Base-by-base conservation (phyloP, 2,888 invertebrate species). In the Andrena haemorrhoa region DNA sequence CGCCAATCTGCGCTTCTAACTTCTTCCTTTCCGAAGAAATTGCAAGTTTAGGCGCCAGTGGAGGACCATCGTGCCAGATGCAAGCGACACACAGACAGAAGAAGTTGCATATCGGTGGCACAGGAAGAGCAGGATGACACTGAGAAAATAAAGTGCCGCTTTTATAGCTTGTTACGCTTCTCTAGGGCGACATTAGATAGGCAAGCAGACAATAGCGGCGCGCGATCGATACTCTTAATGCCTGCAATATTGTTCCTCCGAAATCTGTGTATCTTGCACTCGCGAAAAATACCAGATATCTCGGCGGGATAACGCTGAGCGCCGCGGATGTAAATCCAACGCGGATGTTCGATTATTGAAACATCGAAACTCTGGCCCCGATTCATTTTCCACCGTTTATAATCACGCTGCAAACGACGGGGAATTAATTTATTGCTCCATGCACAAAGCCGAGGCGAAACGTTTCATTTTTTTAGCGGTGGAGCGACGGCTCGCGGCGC, bases 1-100 rank as follows among this genome's bases (percentile, higher is more conserved):
- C 60, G 47, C 73, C 68, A 77, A 77, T 81, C 78, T 75, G 70
- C 58, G 29, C 56, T 49, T 29, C n/a, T 63, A 7, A 23, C 29
- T 26, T 23, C 12, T 12, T 41, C 26, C 20, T 16, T n/a, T 3
- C 12, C 26, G 8, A 16, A 51, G 33, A 33, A n/a, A 12, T 35
- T 49, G 23, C 3, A 31, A 12, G 20, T 60, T 70, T 35, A 16
- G n/a, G 23, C 20, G 16, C 12, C 16, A 23, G 16, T 58, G 20
- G 20, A 12, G 16, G 31, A 10, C 10, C 26, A 1, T 31, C 23
- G 53, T 1, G 23, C 26, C 10, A 20, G 61, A 53, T 35, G 53
- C 41, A 60, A 6, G 8, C 16, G 12, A 1, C 56, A 56, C 23
- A 20, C 56, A 23, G 56, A 23, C 26, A 10, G 23, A 31, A 41